Evolutionary conservation across 2,888 invertebrate species (phyloP), one percentile per base, ranked within the genome.

Genomic region (Dysmachus trigonus): DNA sequence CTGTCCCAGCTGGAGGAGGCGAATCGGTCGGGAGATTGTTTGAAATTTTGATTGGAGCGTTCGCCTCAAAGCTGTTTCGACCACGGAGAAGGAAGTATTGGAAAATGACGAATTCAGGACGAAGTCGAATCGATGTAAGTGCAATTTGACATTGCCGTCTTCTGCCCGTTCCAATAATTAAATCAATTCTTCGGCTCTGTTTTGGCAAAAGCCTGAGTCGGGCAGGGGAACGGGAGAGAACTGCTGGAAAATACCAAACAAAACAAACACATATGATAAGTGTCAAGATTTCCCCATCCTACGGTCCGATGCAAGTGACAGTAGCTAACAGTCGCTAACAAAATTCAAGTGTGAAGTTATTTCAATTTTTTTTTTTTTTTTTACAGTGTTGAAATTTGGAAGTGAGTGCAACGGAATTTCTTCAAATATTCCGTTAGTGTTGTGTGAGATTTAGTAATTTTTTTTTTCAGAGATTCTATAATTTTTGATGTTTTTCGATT

Each of bases 71-170:
- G 72, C 53, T 83, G 83, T 83, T 83, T 72, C 83, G 83, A 83
- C 72, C 83, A 83, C 83, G 83, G 83, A 83, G 83, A 83, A 83
- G 47, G 72, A 83, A 83, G 33, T 83, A 76, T 33, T 85, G 85
- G 85, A 85, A 85, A 85, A 94, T 94, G 94, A 93, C 93, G 92
- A 94, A 94, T 93, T 94, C 94, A 91, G 94, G 93, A 90, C 93
- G 94, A 93, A 94, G 93, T 92, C 94, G 94, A 92, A 94, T 94
- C 91, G 94, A 94, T 93, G 94, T 94, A 91, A 92, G 93, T 90
- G 22, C 33, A 51, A 81, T 41, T 79, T 47, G 8, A 13, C 6
- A 81, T 47, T 15, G 53, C 7, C 41, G 27, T 51, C 2, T 47
- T 81, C 27, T 81, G 27, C 62, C 73, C 30, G 33, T 73, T 73